Evolutionary conservation across 2,113 vertebrate genomes (phyloP).

Genomic region (Hyla sarda): DNA sequence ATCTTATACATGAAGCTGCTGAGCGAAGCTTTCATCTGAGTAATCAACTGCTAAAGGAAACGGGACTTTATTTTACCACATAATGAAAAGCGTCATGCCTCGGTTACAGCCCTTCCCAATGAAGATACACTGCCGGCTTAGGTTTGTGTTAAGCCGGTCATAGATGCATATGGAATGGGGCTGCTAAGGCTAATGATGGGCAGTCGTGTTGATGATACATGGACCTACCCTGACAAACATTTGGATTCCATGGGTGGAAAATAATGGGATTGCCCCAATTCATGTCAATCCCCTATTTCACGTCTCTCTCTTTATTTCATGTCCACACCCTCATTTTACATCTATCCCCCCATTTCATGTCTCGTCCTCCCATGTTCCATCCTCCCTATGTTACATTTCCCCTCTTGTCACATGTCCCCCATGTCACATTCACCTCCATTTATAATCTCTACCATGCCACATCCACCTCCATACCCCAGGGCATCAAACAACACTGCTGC

Average conservation of each 20-base stretch:
- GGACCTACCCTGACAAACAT: not conserved
- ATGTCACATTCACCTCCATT: too few relatives aligned
- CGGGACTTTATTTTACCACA: not conserved
- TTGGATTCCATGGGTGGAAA: not conserved
- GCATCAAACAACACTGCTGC: too few relatives aligned
- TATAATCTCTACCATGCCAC: too few relatives aligned
- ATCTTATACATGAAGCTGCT: slow-evolving; percentile 20
- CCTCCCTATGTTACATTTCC: too few relatives aligned
- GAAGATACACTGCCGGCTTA: not conserved
- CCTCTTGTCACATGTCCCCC: too few relatives aligned
- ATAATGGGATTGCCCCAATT: too few relatives aligned
- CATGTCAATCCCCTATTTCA: too few relatives aligned
- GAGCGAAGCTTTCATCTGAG: slow-evolving; percentile 28
- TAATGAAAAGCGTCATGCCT: slow-evolving; percentile 1
- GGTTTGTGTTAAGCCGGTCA: not conserved
- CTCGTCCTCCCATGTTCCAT: too few relatives aligned
- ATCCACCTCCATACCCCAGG: too few relatives aligned
- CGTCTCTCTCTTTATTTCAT: too few relatives aligned
- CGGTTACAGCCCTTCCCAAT: not conserved
- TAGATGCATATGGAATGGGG: not conserved
- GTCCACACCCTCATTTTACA: too few relatives aligned
- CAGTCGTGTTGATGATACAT: not conserved
- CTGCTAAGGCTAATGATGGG: not conserved
- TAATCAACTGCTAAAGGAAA: slow-evolving; percentile 31
- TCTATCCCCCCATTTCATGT: too few relatives aligned